phyloP scores from a whole-genome alignment of 2,888 invertebrate genomes.

The Tenodera sinensis region DNA sequence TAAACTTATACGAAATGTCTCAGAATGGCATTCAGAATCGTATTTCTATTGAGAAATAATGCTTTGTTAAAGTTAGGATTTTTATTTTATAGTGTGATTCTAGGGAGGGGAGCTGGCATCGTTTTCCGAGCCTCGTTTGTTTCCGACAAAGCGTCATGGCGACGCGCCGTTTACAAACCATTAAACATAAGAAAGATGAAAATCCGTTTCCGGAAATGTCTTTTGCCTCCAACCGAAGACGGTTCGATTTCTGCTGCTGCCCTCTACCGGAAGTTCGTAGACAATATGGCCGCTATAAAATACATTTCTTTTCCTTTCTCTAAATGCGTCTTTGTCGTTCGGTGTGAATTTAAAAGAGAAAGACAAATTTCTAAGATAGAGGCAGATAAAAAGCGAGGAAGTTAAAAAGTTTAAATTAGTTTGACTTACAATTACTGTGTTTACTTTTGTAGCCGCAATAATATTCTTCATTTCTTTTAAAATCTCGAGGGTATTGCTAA shows the following conservation, averaged over 20 bases:
- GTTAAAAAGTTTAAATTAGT: too few species aligned
- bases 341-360: not conserved
- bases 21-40: not conserved
- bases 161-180: constrained; percentile 29
- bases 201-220: constrained; percentile 1
- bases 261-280: not conserved
- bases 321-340: not conserved
- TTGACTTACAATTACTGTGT: too few species aligned
- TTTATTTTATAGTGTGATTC: not conserved
- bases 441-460: too few species aligned
- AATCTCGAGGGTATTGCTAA: too few species aligned
- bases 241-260: not conserved
- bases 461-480: too few species aligned
- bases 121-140: not conserved
- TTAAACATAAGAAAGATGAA: constrained; percentile 29
- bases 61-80: not conserved
- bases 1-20: not conserved
- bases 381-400: too few species aligned
- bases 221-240: not conserved
- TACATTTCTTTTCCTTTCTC: not conserved
- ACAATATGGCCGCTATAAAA: not conserved
- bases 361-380: too few species aligned
- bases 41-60: not conserved
- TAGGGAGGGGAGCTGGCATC: not conserved
- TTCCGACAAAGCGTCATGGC: not conserved